Evolutionary conservation across 1,140 invertebrate genomes (phyloP).

Genomic region (Palaemon carinicauda): DNA sequence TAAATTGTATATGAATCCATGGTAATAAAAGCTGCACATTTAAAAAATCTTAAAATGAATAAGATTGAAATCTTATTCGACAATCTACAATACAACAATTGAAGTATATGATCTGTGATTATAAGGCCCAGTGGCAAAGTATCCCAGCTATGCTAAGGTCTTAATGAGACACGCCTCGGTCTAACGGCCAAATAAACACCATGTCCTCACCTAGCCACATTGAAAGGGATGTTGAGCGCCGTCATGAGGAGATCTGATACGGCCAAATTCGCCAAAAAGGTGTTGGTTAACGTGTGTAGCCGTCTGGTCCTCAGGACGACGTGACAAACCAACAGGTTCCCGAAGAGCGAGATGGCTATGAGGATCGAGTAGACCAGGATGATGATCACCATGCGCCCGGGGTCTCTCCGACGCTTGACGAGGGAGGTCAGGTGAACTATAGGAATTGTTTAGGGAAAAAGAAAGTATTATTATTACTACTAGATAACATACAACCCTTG

Average conservation of each 20-base stretch:
- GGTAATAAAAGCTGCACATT: no score
- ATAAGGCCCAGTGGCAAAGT: no score
- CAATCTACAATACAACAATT: no score
- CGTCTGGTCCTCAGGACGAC: constrained; percentile 62
- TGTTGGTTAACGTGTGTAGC: constrained; percentile 63
- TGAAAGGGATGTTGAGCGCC: constrained; percentile 66
- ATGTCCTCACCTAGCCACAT: constrained; percentile 60
- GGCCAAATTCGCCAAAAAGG: constrained; percentile 63
- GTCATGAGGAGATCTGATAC: constrained; percentile 64
- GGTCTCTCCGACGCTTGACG: constrained; percentile 17
- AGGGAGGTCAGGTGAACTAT: constrained; percentile 27
- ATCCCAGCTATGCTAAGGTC: no score
- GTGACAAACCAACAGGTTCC: constrained; percentile 62
- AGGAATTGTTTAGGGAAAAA: no score
- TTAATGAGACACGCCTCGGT: no score
- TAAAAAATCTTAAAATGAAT: constrained; percentile 29
- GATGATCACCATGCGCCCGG: constrained; percentile 61
- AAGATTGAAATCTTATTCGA: no score
- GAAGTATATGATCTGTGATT: neutral
- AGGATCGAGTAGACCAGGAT: constrained; percentile 63
- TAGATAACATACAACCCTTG: no score
- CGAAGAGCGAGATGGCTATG: constrained; percentile 64
- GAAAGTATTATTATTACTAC: no score
- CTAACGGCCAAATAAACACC: no score
- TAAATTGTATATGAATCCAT: no score